phyloP scores from a whole-genome alignment of 2,797 vertebrate genomes.

The Odontamblyopus rebecca region DNA sequence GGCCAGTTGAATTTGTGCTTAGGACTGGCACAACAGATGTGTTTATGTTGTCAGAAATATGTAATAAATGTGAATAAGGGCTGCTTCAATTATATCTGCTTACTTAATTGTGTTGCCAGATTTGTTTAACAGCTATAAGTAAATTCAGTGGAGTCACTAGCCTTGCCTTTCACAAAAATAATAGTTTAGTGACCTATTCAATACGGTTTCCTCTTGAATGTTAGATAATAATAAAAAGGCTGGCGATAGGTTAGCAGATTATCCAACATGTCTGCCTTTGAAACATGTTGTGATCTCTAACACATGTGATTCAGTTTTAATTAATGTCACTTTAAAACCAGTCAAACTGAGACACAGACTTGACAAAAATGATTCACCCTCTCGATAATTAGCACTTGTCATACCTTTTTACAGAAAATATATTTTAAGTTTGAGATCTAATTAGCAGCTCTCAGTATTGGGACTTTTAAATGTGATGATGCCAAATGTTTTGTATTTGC shows the following conservation, averaged over 20 bases:
- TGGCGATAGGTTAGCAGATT: not conserved
- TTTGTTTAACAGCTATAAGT: not conserved
- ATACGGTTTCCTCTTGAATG: not conserved
- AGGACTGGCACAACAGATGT: not conserved
- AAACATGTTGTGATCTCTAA: slow-evolving; percentile 4
- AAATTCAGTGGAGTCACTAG: not conserved
- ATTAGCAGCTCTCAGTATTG: slow-evolving; percentile 29
- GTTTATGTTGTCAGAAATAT: not conserved
- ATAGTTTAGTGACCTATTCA: not conserved
- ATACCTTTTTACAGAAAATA: slow-evolving; percentile 13
- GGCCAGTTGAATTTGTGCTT: not conserved
- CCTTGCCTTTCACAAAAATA: not conserved
- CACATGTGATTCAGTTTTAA: slow-evolving; percentile 7
- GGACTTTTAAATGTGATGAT: slow-evolving; percentile 1
- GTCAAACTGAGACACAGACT: not conserved
- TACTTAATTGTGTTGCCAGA: not conserved
- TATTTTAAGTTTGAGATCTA: slow-evolving; percentile 16
- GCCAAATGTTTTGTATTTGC: not conserved
- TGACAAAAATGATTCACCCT: slow-evolving; percentile 28
- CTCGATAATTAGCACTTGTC: slow-evolving; percentile 18
- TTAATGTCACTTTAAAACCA: not conserved
- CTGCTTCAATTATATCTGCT: not conserved
- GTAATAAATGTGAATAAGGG: slow-evolving; percentile 1
- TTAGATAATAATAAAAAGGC: not conserved
- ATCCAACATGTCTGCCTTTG: slow-evolving; percentile 11